These are phyloP conservation scores for Pelobates fuscus DNA, from an alignment of 2,113 vertebrate species.

Conservation along the genomic window DNA sequence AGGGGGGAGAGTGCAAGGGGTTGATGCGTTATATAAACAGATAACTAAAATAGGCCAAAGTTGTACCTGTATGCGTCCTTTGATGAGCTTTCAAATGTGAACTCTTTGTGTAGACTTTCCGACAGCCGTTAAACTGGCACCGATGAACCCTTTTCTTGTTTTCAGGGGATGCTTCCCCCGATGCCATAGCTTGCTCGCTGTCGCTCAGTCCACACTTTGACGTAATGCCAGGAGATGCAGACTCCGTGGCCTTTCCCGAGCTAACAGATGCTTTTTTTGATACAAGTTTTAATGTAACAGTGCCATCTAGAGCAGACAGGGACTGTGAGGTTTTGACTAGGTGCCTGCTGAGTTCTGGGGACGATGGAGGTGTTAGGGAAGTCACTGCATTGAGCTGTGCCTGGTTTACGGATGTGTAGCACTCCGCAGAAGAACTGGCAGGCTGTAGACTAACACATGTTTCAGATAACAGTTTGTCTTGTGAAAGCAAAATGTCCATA, in stretches of 20 bases:
- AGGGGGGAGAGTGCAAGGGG: too few species aligned
- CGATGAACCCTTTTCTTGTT: slow-evolving; percentile 98
- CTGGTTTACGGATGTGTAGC: slow-evolving; percentile 82
- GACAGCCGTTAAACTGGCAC: slow-evolving; percentile 97
- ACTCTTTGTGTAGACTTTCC: slow-evolving; percentile 99
- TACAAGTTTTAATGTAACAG: slow-evolving; percentile 90
- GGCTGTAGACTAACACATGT: slow-evolving; percentile 75
- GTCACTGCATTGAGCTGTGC: slow-evolving; percentile 96
- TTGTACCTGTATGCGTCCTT: slow-evolving; percentile 96
- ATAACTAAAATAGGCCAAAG: neutral
- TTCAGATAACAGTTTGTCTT: slow-evolving; percentile 76
- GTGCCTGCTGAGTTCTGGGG: slow-evolving; percentile 93
- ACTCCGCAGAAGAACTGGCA: slow-evolving; percentile 71
- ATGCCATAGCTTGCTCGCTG: slow-evolving; percentile 75
- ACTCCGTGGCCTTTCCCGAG: slow-evolving; percentile 80
- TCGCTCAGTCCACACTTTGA: slow-evolving; percentile 78
- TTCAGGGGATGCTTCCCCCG: slow-evolving; percentile 80
- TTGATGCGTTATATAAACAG: too few species aligned
- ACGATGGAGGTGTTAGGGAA: slow-evolving; percentile 94
- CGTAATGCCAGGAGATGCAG: slow-evolving; percentile 70
- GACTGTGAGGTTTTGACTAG: slow-evolving; percentile 90
- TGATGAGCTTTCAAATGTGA: slow-evolving; percentile 98
- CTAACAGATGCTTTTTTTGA: slow-evolving; percentile 89
- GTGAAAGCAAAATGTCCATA: slow-evolving; percentile 76
- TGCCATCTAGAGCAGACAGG: slow-evolving; percentile 85